These are phyloP conservation scores for Mythimna albipuncta DNA, from an alignment of 2,888 invertebrate species.

Conservation along the genomic window DNA sequence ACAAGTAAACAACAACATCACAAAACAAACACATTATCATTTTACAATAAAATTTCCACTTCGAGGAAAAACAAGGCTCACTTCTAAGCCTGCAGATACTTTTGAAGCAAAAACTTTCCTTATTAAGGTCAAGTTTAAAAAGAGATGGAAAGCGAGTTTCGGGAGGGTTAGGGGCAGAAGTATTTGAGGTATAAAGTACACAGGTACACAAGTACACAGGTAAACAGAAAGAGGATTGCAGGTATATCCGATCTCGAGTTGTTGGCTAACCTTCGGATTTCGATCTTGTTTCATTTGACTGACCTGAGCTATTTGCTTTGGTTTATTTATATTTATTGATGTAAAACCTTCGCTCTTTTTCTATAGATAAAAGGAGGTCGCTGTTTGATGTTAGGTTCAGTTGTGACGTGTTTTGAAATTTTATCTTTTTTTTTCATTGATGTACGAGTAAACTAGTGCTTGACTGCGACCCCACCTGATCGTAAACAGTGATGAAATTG, in stretches of 20 bases:
- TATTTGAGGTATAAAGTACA: slow-evolving; percentile 49
- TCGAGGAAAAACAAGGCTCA: slow-evolving; percentile 22
- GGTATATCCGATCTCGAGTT: slow-evolving; percentile 69
- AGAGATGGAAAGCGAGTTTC: slow-evolving; percentile 18
- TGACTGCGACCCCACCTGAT: no score
- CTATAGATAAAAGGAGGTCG: slow-evolving; percentile 1
- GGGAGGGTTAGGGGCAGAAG: slow-evolving; percentile 43
- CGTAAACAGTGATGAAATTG: no score
- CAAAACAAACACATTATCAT: slow-evolving; percentile 20
- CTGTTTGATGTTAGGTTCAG: slow-evolving; percentile 23
- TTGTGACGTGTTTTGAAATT: slow-evolving; percentile 9
- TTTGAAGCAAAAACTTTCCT: slow-evolving; percentile 42
- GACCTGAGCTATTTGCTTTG: slow-evolving; percentile 47
- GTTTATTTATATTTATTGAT: slow-evolving; percentile 52
- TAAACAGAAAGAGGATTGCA: slow-evolving; percentile 67
- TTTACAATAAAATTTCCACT: slow-evolving; percentile 20
- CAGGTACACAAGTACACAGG: slow-evolving; percentile 24
- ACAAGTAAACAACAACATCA: slow-evolving; percentile 18
- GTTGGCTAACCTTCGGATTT: slow-evolving; percentile 64
- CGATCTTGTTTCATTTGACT: slow-evolving; percentile 60
- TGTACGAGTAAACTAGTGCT: no score
- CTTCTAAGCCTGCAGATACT: slow-evolving; percentile 33
- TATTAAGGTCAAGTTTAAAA: slow-evolving; percentile 63
- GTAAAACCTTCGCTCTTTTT: slow-evolving; percentile 13
- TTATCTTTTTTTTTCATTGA: no score